Evolutionary conservation across 2,797 vertebrate species (phyloP).

Genomic region (Molothrus ater): DNA sequence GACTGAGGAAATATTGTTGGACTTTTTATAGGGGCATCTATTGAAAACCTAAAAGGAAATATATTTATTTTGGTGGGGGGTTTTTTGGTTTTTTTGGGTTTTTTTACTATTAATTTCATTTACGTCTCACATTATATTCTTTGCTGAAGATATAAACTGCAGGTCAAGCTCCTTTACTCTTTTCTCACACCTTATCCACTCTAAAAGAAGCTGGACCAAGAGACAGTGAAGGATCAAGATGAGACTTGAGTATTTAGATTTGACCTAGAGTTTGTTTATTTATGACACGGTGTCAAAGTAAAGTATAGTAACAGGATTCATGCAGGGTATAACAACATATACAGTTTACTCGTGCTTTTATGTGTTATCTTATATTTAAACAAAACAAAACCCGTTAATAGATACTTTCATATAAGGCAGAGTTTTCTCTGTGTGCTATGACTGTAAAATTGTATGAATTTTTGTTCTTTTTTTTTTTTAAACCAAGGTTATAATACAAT

Average conservation of each 20-base stretch:
- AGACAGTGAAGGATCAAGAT: background rate
- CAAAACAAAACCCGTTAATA: background rate
- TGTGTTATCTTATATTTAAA: background rate
- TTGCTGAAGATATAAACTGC: background rate
- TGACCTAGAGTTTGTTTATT: background rate
- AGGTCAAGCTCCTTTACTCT: background rate
- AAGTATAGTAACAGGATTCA: background rate
- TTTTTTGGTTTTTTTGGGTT: background rate
- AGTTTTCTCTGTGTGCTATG: background rate
- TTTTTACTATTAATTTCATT: background rate
- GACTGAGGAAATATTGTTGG: background rate
- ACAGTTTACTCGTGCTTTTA: background rate
- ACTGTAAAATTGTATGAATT: background rate
- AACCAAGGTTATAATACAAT: background rate
- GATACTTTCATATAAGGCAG: background rate
- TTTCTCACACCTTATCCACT: background rate
- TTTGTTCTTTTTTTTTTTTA: background rate
- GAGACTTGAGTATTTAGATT: background rate
- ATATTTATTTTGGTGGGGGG: background rate
- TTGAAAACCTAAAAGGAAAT: background rate
- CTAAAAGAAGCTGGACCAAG: background rate
- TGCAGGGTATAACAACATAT: background rate
- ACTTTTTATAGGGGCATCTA: background rate
- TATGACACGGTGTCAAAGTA: background rate
- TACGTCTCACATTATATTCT: background rate